Evolutionary conservation across 2,797 vertebrate species (phyloP).

Genomic region (Hypotaenidia philippensis): DNA sequence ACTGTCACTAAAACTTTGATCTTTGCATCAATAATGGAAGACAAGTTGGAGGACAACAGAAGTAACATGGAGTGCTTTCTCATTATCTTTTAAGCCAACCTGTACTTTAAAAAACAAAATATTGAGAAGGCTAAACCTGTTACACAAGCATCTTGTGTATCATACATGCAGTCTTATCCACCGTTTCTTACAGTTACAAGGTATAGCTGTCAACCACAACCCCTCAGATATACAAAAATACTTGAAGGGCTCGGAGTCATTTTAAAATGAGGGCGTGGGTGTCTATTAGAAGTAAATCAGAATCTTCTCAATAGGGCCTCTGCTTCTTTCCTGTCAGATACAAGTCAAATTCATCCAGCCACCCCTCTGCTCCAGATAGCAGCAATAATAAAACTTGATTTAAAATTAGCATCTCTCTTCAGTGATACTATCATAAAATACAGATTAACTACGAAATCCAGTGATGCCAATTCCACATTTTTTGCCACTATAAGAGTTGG

Average conservation of each 20-base stretch:
- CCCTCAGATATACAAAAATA: not conserved
- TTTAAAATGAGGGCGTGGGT: not conserved
- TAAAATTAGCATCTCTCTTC: not conserved
- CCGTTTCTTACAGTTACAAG: not conserved
- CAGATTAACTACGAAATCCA: not conserved
- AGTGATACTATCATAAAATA: not conserved
- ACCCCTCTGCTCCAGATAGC: not conserved
- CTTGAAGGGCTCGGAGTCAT: not conserved
- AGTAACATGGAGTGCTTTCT: conserved; percentile 35
- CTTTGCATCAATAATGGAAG: conserved; percentile 50
- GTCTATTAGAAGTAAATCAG: not conserved
- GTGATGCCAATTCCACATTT: not conserved
- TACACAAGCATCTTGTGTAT: not conserved
- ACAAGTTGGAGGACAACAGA: conserved; percentile 39
- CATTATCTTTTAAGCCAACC: not conserved
- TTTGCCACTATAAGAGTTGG: not conserved
- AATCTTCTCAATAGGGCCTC: not conserved
- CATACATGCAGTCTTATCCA: not conserved
- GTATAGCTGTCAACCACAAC: not conserved
- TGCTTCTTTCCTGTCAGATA: not conserved
- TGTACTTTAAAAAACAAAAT: not conserved
- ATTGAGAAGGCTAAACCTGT: not conserved
- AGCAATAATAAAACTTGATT: not conserved
- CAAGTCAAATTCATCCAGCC: not conserved
- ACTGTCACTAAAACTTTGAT: not conserved